Evolutionary conservation across 2,113 vertebrate species (phyloP).

Genomic region (Cyanistes caeruleus): DNA sequence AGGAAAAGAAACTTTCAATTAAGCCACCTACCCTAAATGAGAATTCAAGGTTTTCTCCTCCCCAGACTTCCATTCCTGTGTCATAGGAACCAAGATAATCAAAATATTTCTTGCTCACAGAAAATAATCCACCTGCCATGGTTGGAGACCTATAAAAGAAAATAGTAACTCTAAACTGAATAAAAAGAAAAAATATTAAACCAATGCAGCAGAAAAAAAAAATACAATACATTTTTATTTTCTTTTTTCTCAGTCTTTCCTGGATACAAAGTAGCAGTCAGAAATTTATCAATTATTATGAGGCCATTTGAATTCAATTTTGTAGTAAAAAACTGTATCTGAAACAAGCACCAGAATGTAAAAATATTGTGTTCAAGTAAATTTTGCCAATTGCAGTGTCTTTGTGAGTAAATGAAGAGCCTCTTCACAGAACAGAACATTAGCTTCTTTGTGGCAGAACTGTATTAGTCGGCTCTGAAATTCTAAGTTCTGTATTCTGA

Average conservation of each 20-base stretch:
- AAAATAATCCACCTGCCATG: conserved; percentile 98
- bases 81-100: conserved; percentile 96
- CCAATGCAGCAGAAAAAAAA: background rate
- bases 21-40: conserved; percentile 90
- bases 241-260: background rate
- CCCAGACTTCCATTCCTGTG: conserved; percentile 99
- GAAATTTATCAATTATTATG: background rate
- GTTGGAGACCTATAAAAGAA: conserved; percentile 88
- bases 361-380: background rate
- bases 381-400: background rate
- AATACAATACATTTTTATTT: background rate
- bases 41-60: conserved; percentile 98
- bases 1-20: background rate
- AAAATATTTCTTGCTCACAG: conserved; percentile 92
- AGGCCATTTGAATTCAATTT: background rate
- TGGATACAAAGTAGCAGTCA: background rate
- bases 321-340: background rate
- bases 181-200: background rate
- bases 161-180: background rate
- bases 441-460: background rate
- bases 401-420: background rate
- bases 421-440: background rate
- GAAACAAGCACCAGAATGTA: background rate
- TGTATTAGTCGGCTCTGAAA: background rate
- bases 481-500: background rate